These are phyloP conservation scores for Stenodema calcarata DNA, from an alignment of 2,888 invertebrate species.

Conservation along the genomic window DNA sequence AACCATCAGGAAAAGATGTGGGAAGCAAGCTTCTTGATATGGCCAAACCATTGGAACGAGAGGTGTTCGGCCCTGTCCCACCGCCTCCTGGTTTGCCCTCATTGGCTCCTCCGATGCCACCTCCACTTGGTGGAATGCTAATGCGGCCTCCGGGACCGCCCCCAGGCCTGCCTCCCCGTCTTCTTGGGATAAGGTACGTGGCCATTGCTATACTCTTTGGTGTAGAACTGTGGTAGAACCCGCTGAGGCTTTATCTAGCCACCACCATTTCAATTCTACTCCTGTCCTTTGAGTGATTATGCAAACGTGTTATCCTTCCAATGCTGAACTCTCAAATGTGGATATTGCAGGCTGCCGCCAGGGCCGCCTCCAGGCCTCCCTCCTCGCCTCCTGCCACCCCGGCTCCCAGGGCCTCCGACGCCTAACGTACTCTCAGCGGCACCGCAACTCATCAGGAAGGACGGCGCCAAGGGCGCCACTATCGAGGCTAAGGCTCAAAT, in stretches of 20 bases:
- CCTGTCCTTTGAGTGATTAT: too few species aligned
- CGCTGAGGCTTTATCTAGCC: background rate
- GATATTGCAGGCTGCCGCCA: constrained; percentile 62
- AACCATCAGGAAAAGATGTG: constrained; percentile 64
- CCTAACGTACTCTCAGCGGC: constrained; percentile 82
- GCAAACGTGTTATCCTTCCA: background rate
- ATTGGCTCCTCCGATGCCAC: constrained; percentile 60
- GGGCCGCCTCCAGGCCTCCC: constrained; percentile 70
- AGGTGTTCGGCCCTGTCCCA: constrained; percentile 55
- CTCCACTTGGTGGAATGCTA: constrained; percentile 61
- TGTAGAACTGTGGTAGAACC: background rate
- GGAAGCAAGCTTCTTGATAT: background rate
- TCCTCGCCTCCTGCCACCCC: constrained; percentile 58
- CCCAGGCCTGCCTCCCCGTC: constrained; percentile 69
- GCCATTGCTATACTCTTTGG: background rate
- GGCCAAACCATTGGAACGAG: background rate
- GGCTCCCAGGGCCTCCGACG: constrained; percentile 57
- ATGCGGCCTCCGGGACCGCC: constrained; percentile 65
- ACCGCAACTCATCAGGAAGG: constrained; percentile 79
- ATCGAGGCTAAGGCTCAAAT: constrained; percentile 98
- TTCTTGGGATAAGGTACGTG: constrained; percentile 64
- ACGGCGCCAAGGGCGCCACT: constrained; percentile 72
- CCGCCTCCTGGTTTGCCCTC: constrained; percentile 55
- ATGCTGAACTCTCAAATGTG: background rate
- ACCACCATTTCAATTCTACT: background rate